Base-by-base conservation (phyloP, 2,888 invertebrate species). In the Drosophila atripex region DNA sequence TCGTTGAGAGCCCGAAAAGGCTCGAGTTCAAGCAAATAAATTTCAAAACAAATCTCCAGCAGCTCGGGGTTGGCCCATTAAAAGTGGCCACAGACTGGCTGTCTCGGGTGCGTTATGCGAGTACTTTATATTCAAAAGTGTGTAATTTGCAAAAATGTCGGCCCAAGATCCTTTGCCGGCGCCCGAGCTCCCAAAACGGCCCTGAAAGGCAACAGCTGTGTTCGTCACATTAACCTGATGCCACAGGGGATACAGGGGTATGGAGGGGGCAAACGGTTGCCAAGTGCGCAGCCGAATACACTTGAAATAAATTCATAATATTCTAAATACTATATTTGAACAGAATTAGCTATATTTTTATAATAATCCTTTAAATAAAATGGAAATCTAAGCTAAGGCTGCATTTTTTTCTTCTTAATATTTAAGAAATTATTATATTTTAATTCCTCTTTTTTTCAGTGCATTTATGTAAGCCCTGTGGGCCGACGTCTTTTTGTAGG, bases 91-190 rank as follows among this genome's bases (percentile, higher is more conserved):
- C 35, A 47, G 68, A 61, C 66, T 55, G 63, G 58, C 59, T 57
- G 57, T 71, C 58, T 75, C 63, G 57, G 59, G 66, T 73, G 49
- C 82, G 83, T 82, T 66, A 75, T 74, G 68, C 57, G 76, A 71
- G 79, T 83, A 83, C 75, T 86, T 88, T 88, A 79, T 86, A 88
- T 88, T 88, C 84, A 88, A 88, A 86, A 86, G 65, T 82, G 88
- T 82, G 86, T 87, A 87, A 82, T 82, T 85, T 87, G 88, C 82
- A 65, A 80, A 78, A 82, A 64, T 52, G 83, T 73, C 73, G 70
- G 64, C 45, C 25, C 30, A 18, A 18, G 30, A 45, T 28, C 45
- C 25, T 16, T n/a, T 14, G 43, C 14, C 45, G 18, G 14, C 45
- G 58, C 35, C 45, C 45, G 11, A 12, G 43, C 45, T 28, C 70